These are phyloP conservation scores for Zenarchopterus dispar DNA, from an alignment of 2,797 vertebrate genomes.

Conservation along the genomic window DNA sequence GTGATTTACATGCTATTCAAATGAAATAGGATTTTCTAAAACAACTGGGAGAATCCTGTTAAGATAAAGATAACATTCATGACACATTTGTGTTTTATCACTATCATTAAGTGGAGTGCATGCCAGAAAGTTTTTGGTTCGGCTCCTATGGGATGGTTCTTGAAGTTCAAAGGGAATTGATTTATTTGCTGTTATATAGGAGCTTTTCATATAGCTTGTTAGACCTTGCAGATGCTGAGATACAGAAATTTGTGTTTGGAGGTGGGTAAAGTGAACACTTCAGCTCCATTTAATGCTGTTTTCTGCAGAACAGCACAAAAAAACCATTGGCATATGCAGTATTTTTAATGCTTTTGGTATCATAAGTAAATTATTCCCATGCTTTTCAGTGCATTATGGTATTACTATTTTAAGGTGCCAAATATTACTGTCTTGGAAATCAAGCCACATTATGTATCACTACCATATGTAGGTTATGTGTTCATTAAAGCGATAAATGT, in stretches of 20 bases:
- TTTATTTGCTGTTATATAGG: slow-evolving; percentile 35
- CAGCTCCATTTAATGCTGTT: slow-evolving; percentile 14
- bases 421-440: slow-evolving; percentile 21
- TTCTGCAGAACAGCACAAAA: slow-evolving; percentile 13
- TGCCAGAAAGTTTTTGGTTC: slow-evolving; percentile 22
- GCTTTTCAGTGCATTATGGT: slow-evolving; percentile 11
- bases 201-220: slow-evolving; percentile 21
- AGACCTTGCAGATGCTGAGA: slow-evolving; percentile 5
- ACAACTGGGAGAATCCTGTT: slow-evolving; percentile 27
- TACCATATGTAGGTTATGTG: neutral
- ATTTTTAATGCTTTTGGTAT: slow-evolving; percentile 19
- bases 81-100: slow-evolving; percentile 27
- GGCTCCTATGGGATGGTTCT: slow-evolving; percentile 29
- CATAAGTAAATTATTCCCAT: slow-evolving; percentile 21
- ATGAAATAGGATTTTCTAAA: slow-evolving; percentile 31
- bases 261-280: slow-evolving; percentile 12
- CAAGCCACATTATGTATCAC: neutral
- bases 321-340: neutral
- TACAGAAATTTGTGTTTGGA: slow-evolving; percentile 2
- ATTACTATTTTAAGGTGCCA: slow-evolving; percentile 44
- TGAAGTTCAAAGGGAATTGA: slow-evolving; percentile 52
- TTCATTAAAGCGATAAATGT: slow-evolving; percentile 13
- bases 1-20: slow-evolving; percentile 35
- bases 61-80: slow-evolving; percentile 27
- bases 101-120: slow-evolving; percentile 32